These are phyloP conservation scores for Pycnonotus jocosus DNA, from an alignment of 2,113 vertebrate genomes.

Conservation along the genomic window DNA sequence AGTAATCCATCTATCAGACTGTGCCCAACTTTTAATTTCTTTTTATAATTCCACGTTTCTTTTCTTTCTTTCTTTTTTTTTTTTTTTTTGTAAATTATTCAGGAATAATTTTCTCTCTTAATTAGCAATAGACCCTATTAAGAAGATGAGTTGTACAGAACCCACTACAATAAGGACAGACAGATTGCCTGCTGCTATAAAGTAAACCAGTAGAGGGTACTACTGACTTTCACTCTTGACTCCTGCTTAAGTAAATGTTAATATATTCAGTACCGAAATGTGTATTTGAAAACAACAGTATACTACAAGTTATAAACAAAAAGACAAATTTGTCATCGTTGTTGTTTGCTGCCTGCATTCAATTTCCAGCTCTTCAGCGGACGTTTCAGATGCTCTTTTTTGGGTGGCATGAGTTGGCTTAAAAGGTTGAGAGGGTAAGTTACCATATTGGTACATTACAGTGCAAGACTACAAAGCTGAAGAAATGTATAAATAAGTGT, in stretches of 20 bases:
- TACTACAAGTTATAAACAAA: neutral
- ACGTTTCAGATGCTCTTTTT: neutral
- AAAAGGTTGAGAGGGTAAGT: neutral
- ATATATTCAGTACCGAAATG: neutral
- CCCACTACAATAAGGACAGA: neutral
- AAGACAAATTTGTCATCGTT: neutral
- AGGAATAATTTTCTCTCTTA: neutral
- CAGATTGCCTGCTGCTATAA: neutral
- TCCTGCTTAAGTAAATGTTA: conserved; percentile 1
- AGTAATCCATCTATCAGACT: neutral
- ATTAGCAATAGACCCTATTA: neutral
- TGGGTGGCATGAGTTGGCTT: accelerated
- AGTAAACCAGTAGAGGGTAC: conserved; percentile 65
- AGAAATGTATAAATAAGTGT: neutral
- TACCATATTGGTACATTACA: accelerated
- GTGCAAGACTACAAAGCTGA: neutral
- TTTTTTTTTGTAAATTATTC: neutral
- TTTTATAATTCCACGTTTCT: neutral
- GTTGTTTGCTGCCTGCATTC: neutral
- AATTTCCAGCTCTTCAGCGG: neutral
- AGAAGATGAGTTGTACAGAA: neutral
- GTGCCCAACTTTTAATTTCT: neutral
- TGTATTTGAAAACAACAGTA: neutral
- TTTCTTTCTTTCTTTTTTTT: neutral
- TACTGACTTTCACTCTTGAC: conserved; percentile 31